These are phyloP conservation scores for Penaeus japonicus DNA, from an alignment of 1,140 invertebrate species.

Conservation along the genomic window DNA sequence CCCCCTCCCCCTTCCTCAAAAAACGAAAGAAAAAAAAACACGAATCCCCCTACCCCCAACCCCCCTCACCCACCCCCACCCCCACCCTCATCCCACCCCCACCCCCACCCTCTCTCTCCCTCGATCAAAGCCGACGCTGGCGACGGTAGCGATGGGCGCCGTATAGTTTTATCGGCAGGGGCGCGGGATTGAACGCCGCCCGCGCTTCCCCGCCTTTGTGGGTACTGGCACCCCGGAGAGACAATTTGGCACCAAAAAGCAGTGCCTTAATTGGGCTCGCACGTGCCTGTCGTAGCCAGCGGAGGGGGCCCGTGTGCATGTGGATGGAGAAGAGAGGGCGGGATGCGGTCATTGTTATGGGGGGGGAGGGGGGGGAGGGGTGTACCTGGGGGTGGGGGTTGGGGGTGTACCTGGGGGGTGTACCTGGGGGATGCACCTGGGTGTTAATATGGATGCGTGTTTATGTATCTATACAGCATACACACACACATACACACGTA, in stretches of 20 bases:
- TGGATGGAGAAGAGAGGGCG: not conserved
- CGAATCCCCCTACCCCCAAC: not conserved
- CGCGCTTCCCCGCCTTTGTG: conserved; percentile 8
- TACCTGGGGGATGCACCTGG: not conserved
- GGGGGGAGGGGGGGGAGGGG: not conserved
- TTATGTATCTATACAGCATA: no score
- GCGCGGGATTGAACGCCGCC: no score
- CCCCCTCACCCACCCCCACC: not conserved
- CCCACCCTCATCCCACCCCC: not conserved
- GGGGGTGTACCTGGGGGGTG: no score
- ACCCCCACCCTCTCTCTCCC: not conserved
- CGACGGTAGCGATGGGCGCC: no score
- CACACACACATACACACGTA: no score
- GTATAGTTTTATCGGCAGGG: no score
- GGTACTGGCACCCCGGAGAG: conserved; percentile 23
- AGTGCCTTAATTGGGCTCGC: conserved; percentile 39
- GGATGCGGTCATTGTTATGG: not conserved
- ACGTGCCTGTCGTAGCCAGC: conserved; percentile 37
- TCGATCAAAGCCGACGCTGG: no score
- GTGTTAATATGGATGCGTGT: not conserved
- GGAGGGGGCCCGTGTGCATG: not conserved
- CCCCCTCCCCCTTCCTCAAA: not conserved
- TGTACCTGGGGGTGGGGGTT: not conserved
- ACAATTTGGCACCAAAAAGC: conserved; percentile 46
- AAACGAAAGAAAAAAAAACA: no score